phyloP scores from a whole-genome alignment of 2,797 vertebrate species.

The Sebastes variabilis region DNA sequence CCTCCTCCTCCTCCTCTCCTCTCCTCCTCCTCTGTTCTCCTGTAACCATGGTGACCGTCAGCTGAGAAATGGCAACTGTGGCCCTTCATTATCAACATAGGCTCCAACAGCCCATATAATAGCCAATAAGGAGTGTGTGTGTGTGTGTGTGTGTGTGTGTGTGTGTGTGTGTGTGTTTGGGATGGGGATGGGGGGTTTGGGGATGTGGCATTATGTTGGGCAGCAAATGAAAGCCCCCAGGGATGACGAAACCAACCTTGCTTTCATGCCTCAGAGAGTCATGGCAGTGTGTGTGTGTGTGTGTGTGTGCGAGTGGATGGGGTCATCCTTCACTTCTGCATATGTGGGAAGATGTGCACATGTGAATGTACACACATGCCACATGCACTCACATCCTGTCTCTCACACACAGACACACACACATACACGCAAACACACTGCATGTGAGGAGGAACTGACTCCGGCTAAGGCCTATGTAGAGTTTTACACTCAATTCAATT shows the following conservation, averaged over 20 bases:
- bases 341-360: constrained; percentile 59
- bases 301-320: background rate
- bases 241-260: constrained; percentile 74
- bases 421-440: background rate
- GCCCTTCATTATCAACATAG: constrained; percentile 96
- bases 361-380: constrained; percentile 17
- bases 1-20: constrained; percentile 1
- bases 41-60: constrained; percentile 91
- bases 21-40: constrained; percentile 33
- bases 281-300: constrained; percentile 52
- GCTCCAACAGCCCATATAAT: constrained; percentile 97
- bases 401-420: background rate
- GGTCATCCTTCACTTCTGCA: constrained; percentile 7
- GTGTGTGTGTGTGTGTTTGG: constrained; percentile 12
- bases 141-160: constrained; percentile 16
- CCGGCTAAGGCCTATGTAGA: background rate
- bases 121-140: constrained; percentile 87
- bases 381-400: background rate
- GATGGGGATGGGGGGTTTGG: background rate
- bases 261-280: constrained; percentile 88
- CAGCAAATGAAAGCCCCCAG: constrained; percentile 86
- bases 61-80: constrained; percentile 93
- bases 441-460: background rate
- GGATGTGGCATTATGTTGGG: constrained; percentile 48
- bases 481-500: background rate